A percentile compares a stretch with the other conserved stretches of the same genome.
phyloP scores from a whole-genome alignment of 2,797 vertebrate genomes.

The Rousettus madagascariensis region DNA sequence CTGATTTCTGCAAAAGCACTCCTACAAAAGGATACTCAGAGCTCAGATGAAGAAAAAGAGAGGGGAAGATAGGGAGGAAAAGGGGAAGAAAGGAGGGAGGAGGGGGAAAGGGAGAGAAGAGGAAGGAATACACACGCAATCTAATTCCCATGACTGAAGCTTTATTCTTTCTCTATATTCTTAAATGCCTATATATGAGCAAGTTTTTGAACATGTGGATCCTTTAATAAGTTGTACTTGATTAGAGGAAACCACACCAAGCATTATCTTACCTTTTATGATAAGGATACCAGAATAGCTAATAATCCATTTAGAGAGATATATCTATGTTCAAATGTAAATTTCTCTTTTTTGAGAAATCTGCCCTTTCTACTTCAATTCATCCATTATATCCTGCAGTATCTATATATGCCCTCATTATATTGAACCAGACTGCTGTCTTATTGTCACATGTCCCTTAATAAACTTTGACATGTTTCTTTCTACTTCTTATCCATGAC shows the following conservation, averaged over 20 bases:
- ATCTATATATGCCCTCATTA: not conserved
- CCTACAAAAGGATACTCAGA: constrained; percentile 19
- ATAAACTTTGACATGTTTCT: not conserved
- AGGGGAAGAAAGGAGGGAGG: rapidly evolving
- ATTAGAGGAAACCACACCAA: not conserved
- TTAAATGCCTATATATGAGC: not conserved
- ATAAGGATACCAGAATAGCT: not conserved
- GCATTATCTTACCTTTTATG: constrained; percentile 33
- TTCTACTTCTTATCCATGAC: not conserved
- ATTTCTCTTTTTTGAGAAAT: constrained; percentile 23
- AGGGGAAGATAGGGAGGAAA: no score
- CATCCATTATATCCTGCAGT: not conserved
- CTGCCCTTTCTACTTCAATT: not conserved
- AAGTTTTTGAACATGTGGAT: not conserved
- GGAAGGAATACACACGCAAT: not conserved
- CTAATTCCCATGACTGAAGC: not conserved
- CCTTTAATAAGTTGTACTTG: not conserved
- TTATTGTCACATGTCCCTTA: not conserved
- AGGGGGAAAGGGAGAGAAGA: rapidly evolving
- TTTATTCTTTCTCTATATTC: not conserved
- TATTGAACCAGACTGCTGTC: not conserved
- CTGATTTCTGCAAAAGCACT: constrained; percentile 41
- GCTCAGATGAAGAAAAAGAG: not conserved
- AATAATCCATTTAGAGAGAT: not conserved
- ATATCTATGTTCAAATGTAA: not conserved